Evolutionary conservation across 2,888 invertebrate species (phyloP), one percentile per base, ranked within the genome.

Genomic region (Ephialtes manifestator): DNA sequence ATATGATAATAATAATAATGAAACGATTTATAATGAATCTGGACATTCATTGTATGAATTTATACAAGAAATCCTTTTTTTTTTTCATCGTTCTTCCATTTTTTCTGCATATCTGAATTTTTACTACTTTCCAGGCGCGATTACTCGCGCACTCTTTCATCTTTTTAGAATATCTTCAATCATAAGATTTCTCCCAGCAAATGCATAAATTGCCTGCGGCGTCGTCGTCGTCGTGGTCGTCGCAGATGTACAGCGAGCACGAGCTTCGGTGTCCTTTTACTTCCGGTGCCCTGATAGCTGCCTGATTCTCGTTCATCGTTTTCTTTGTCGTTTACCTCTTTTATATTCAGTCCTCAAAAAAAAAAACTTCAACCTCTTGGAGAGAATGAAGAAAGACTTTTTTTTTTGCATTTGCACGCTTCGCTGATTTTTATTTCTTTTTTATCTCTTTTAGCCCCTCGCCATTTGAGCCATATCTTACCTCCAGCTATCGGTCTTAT

Each of bases 281-380:
- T 15, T 63, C 5, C 60, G n/a, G 31, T n/a, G 10, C n/a, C 43
- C 20, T 11, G 39, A 65, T 43, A 39, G 63, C 63, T 31, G 15
- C n/a, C 5, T 11, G 15, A 46, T 46, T 68, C 46, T 13, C n/a
- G 13, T 68, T 68, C 39, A 65, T 68, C 48, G 43, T 28, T 48
- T 68, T 46, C 20, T 68, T 68, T 68, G 43, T 68, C 48, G n/a
- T 48, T 68, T n/a, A n/a, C n/a, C 48, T 48, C 48, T 48, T 48
- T 46, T 43, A 20, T n/a, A 68, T 48, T 48, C 48, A 68, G 15
- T 5, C 28, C 15, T 7, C 43, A 28, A 24, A 48, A 28, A 24
- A 24, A 68, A n/a, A 46, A 7, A 24, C 13, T 15, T 43, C 51
- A 28, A 11, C 18, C 46, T 43, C 13, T 67, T 1, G 24, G 13